Base-by-base conservation (phyloP, 2,113 vertebrate genomes). In the Labeo catla region DNA sequence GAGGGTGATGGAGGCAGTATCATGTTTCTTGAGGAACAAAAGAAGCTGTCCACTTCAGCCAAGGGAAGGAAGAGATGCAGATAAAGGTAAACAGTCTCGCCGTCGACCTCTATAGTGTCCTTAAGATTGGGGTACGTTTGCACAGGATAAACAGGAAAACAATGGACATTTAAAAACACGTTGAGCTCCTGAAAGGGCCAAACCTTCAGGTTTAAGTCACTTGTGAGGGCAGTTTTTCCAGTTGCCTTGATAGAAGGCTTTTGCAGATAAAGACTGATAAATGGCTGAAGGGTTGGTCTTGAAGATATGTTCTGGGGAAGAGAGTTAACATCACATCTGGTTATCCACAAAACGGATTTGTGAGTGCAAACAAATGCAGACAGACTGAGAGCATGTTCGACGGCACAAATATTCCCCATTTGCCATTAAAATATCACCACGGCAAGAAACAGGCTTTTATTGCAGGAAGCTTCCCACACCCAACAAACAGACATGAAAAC, bases 141-240 rank as follows among this genome's bases (percentile, higher is more conserved):
- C 81, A 39, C n/a, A 36, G 23, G 23, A 47, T 70, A 82, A 50
- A 23, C 6, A 36, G 49, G 47, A 23, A 34, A 34, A 82, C 45
- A 82, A 82, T 36, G 16, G 63, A 52, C 47, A 50, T 68, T 34
- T 82, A 39, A 19, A 68, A 70, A 70, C 23, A 65, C 2, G 76
- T 13, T 43, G 4, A 43, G 52, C 16, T 59, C n/a, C 13, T 70
- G 47, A 21, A 50, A 84, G 54, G 66, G 76, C 50, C 86, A 89
- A 83, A 79, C 73, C 86, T 78, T 39, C 19, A 73, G 61, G 45
- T 85, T 23, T 80, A 36, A 43, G 84, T 59, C 79, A 86, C 36
- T 83, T 54, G 76, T 83, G 45, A 77, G 66, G 59, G 57, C 83
- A 85, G 89, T 83, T 85, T 72, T 76, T 85, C 85, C 87, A 87